Evolutionary conservation across 2,797 vertebrate genomes (phyloP).

Genomic region (Sphenodon punctatus): DNA sequence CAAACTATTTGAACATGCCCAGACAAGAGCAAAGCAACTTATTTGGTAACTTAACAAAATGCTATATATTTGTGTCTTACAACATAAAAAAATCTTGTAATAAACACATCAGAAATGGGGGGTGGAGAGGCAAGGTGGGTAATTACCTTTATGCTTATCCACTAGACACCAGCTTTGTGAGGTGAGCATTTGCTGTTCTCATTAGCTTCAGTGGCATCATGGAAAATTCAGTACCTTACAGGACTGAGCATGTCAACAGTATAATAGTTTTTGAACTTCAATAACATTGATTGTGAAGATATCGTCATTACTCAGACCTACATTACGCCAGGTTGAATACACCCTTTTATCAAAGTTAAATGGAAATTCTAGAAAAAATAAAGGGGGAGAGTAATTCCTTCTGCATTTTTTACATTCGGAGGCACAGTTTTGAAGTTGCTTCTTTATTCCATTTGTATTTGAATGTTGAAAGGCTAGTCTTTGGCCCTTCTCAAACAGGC

Average conservation of each 20-base stretch:
- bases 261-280: not conserved
- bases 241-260: not conserved
- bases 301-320: not conserved
- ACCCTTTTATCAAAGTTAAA: not conserved
- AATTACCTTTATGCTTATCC: not conserved
- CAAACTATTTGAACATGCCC: constrained; percentile 24
- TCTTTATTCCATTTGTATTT: not conserved
- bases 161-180: not conserved
- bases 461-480: not conserved
- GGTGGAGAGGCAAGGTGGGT: not conserved
- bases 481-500: too few relatives aligned
- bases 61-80: not conserved
- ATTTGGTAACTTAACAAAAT: not conserved
- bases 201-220: not conserved
- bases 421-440: not conserved
- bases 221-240: not conserved
- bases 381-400: not conserved
- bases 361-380: not conserved
- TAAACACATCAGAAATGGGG: not conserved
- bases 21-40: constrained; percentile 14
- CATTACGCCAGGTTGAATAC: not conserved
- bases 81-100: constrained; percentile 20
- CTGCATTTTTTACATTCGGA: not conserved
- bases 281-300: not conserved
- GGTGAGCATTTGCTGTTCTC: not conserved